Percentiles rank a stretch among this genome's conserved stretches.
Evolutionary conservation across 2,113 vertebrate genomes (phyloP).

Genomic region (Silurus asotus): DNA sequence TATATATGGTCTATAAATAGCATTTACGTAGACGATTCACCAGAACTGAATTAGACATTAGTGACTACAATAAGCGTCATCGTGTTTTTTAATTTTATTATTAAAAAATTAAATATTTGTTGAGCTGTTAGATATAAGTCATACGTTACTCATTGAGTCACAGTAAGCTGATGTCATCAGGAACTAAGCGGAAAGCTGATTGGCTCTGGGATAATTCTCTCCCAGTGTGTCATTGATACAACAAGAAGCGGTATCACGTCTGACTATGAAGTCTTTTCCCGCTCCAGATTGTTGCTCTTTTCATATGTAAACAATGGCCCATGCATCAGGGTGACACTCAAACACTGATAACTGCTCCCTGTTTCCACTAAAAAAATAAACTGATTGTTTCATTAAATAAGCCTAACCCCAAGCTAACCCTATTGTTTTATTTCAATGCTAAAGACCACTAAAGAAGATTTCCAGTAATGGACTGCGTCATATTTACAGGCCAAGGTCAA

Average conservation of each 20-base stretch:
- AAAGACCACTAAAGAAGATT: background rate
- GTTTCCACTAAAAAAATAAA: background rate
- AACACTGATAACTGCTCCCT: background rate
- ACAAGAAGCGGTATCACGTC: conserved; percentile 20
- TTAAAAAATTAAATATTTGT: conserved; percentile 28
- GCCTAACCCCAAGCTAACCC: too few species aligned
- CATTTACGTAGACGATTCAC: background rate
- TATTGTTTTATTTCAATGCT: background rate
- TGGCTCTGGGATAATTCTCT: conserved; percentile 1
- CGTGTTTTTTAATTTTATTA: background rate
- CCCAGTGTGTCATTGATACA: conserved; percentile 36
- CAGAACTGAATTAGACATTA: background rate
- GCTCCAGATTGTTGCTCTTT: background rate
- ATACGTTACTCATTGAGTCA: conserved; percentile 10
- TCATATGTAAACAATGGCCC: background rate
- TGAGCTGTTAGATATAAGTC: conserved; percentile 4
- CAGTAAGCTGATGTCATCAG: conserved; percentile 46
- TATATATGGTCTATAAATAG: background rate
- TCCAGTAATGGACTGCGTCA: background rate
- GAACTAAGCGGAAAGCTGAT: conserved; percentile 37
- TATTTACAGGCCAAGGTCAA: conserved; percentile 7
- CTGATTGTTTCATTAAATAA: background rate
- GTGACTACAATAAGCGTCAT: background rate
- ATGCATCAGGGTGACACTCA: background rate
- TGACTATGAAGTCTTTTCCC: conserved; percentile 32